These are phyloP conservation scores for Eremophila alpestris DNA, from an alignment of 2,797 vertebrate genomes.

Conservation along the genomic window DNA sequence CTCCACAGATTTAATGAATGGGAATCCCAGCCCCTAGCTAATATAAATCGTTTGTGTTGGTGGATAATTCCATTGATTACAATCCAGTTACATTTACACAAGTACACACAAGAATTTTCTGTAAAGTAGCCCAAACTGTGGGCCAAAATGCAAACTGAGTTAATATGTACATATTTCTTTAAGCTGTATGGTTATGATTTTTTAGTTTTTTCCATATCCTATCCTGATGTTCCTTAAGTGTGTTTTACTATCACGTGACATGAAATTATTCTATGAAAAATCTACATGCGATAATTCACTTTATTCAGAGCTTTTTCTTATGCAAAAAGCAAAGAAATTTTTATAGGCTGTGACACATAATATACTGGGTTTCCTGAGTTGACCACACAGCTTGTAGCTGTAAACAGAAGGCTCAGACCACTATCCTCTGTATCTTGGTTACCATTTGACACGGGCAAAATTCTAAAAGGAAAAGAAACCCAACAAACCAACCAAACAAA, in stretches of 20 bases:
- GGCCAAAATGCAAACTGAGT: not conserved
- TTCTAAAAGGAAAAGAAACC: not conserved
- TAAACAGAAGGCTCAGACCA: not conserved
- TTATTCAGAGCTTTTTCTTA: not conserved
- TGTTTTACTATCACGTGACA: fast-evolving
- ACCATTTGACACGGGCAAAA: not conserved
- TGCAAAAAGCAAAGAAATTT: not conserved
- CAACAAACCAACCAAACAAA: not conserved
- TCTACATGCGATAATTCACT: not conserved
- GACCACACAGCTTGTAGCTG: not conserved
- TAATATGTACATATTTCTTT: not conserved
- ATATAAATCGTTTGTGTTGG: not conserved
- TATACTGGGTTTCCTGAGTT: not conserved
- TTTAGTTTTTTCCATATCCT: not conserved
- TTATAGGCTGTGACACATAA: not conserved
- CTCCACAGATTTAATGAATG: constrained; percentile 44
- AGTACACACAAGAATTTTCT: not conserved
- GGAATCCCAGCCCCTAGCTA: constrained; percentile 52
- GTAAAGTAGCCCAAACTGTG: not conserved
- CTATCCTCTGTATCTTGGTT: not conserved
- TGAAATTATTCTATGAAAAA: not conserved
- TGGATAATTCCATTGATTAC: constrained; percentile 33
- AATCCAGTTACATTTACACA: not conserved
- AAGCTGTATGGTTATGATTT: not conserved
- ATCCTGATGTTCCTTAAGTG: not conserved